Conservation (phyloP, 1,140 invertebrate species). For the Anastrepha ludens region DNA sequence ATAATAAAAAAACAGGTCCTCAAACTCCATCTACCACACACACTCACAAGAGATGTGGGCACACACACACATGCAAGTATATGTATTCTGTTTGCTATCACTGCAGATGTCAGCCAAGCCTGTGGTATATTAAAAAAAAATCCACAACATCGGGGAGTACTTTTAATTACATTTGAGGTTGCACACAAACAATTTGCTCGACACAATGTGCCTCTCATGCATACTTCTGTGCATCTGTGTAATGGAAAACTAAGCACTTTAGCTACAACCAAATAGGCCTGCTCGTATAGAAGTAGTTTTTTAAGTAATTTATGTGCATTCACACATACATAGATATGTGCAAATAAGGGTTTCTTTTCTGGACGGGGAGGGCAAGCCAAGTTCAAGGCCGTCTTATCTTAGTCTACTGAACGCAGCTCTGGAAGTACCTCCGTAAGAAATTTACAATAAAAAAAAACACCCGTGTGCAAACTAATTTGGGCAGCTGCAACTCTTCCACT, state of each 20-base stretch:
- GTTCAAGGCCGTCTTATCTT: background rate
- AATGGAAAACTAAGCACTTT: background rate
- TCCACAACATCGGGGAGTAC: background rate
- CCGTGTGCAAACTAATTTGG: too few species aligned
- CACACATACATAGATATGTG: background rate
- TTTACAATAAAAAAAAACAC: too few species aligned
- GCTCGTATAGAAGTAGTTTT: background rate
- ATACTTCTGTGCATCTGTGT: background rate
- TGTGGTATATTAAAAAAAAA: slow-evolving; percentile 7
- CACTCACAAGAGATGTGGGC: background rate
- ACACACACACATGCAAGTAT: background rate
- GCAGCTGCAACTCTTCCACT: too few species aligned
- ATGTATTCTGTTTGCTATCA: background rate
- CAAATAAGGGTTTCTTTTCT: background rate
- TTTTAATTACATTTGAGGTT: slow-evolving; percentile 45
- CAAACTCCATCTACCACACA: too few species aligned
- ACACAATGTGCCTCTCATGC: background rate
- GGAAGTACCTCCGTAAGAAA: too few species aligned
- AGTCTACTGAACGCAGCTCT: background rate
- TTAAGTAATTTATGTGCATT: background rate
- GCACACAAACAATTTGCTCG: slow-evolving; percentile 7
- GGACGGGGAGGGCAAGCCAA: background rate
- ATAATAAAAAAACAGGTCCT: too few species aligned
- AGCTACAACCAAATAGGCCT: background rate
- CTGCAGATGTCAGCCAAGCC: background rate